phyloP scores from a whole-genome alignment of 1,140 invertebrate genomes.

The Aplysia californica region DNA sequence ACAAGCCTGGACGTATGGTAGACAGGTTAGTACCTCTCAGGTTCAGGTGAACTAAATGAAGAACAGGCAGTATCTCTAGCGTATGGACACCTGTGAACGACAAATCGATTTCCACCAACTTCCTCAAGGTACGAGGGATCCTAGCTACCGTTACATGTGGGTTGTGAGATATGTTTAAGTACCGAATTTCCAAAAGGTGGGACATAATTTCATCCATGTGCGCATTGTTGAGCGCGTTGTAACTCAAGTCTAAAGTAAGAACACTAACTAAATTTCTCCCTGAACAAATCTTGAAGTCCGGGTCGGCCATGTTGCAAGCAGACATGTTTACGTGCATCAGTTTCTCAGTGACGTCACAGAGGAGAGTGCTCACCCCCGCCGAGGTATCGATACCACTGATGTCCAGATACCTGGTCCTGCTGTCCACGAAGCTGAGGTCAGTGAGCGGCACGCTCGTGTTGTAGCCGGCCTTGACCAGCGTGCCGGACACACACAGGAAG shows the following conservation, averaged over 20 bases:
- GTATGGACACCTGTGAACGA: not conserved
- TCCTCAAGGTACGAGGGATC: not conserved
- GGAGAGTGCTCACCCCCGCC: not conserved
- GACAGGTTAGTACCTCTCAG: not conserved
- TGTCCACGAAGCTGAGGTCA: not conserved
- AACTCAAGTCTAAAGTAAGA: not conserved
- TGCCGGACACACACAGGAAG: conserved; percentile 3
- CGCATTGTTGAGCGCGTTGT: not conserved
- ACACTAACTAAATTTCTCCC: not conserved
- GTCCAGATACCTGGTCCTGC: conserved; percentile 1
- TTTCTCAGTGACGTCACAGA: too few species aligned
- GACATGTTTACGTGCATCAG: not conserved
- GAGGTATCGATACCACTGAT: not conserved
- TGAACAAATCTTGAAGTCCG: not conserved
- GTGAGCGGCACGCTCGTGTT: not conserved
- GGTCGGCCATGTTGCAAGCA: not conserved
- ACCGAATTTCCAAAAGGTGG: not conserved
- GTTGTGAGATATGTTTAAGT: conserved; percentile 14
- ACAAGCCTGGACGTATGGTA: conserved; percentile 12
- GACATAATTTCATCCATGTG: too few species aligned
- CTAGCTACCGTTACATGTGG: not conserved
- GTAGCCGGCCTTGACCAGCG: not conserved
- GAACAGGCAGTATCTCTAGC: not conserved
- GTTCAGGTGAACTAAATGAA: not conserved
- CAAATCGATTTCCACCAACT: too few species aligned